Evolutionary conservation across 53 echinoderm and acorn worm species (phyloP), one percentile per base, ranked within the genome.

Genomic region (Mesocentrotus franciscanus): DNA sequence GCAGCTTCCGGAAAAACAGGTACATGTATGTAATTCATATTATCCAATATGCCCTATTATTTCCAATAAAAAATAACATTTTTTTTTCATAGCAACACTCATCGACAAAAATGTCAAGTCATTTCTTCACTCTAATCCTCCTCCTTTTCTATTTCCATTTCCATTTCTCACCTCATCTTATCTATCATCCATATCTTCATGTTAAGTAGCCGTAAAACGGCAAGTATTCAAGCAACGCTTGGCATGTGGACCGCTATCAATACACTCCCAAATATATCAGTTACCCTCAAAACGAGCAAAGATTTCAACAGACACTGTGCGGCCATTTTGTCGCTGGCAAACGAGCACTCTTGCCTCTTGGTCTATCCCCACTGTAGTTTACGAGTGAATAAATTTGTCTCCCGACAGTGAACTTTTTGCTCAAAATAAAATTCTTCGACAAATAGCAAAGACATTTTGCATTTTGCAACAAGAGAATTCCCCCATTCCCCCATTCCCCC

Each of bases 261-360:
- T 22, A 42, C 22, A 18, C 42, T 81, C 20, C 18, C 39, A 81
- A 39, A 81, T 36, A 79, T 81, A 81, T 81, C 42, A 81, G 36
- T 81, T 81, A 81, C 81, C 18, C 42, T 81, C 81, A 36, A 81
- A 81, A 81, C 81, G 42, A 81, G 81, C 81, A 17, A 6, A 81
- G 20, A 81, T 42, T 81, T 81, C 42, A 81, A 36, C 36, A 81
- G 81, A 81, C 81, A 81, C 81, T 42, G 29, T 81, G 42, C 42
- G 42, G 36, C 36, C 42, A 42, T 81, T 20, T 42, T 17, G 42
- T 81, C 39, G 81, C 42, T 39, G 42, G 36, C 42, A 81, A 81
- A 39, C 81, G 39, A 42, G 90, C 90, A 90, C n/a, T n/a, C n/a
- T n/a, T n/a, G n/a, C n/a, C 90, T 90, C 27, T 90, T 85, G 49